phyloP scores from a whole-genome alignment of 2,797 vertebrate species.

The Neosalanx taihuensis region DNA sequence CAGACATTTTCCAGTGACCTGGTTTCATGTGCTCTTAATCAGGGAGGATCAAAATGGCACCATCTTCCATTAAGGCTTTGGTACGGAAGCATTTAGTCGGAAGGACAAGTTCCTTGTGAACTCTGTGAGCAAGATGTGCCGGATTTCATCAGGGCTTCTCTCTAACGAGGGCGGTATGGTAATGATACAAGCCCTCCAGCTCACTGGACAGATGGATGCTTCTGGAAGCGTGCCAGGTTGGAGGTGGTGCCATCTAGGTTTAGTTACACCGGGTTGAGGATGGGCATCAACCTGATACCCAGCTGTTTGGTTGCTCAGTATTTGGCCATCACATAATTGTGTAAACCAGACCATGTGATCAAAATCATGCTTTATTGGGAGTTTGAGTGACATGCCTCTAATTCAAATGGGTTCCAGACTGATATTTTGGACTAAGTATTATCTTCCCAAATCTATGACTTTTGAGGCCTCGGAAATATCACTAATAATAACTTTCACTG shows the following conservation, averaged over 20 bases:
- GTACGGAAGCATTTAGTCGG: slow-evolving; percentile 10
- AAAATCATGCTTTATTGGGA: too few species aligned
- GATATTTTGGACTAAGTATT: too few species aligned
- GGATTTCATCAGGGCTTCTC: slow-evolving; percentile 33
- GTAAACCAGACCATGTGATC: too few species aligned
- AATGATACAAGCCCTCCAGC: slow-evolving; percentile 30
- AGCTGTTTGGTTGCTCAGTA: slow-evolving; percentile 10
- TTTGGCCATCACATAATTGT: too few species aligned
- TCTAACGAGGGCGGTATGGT: slow-evolving; percentile 27
- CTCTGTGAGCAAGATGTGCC: slow-evolving; percentile 5
- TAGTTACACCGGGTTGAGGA: slow-evolving; percentile 6
- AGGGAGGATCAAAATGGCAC: slow-evolving; percentile 20
- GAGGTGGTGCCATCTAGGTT: slow-evolving; percentile 35
- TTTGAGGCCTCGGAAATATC: too few species aligned
- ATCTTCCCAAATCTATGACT: too few species aligned
- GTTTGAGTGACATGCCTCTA: too few species aligned
- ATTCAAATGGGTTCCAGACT: too few species aligned
- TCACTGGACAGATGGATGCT: slow-evolving; percentile 43
- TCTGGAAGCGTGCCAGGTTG: slow-evolving; percentile 19
- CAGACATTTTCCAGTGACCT: slow-evolving; percentile 54
- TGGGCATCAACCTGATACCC: slow-evolving; percentile 15
- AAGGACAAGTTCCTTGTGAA: slow-evolving; percentile 31
- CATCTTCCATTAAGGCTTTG: slow-evolving; percentile 16
- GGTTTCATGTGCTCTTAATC: slow-evolving; percentile 41
- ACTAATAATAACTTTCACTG: too few species aligned